Evolutionary conservation across 1,140 invertebrate genomes (phyloP).

Genomic region (Drosophila bifasciata): DNA sequence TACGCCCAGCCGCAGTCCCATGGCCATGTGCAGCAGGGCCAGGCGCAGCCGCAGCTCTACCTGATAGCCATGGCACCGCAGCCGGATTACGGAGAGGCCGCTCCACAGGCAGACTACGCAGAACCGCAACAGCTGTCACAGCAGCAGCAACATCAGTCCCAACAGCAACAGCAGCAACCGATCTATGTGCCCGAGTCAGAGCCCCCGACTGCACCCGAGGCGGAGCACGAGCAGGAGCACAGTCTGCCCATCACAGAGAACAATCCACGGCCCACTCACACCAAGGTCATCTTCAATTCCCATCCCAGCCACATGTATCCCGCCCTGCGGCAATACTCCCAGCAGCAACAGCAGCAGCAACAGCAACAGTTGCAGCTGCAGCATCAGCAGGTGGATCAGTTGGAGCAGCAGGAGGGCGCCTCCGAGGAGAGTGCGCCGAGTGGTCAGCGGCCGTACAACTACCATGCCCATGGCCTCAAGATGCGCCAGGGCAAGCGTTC

Average conservation of each 20-base stretch:
- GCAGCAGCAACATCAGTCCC: constrained; percentile 14
- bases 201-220: constrained; percentile 28
- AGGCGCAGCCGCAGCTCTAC: constrained; percentile 64
- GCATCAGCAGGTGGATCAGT: constrained; percentile 22
- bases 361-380: constrained; percentile 32
- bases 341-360: constrained; percentile 52
- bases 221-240: constrained; percentile 31
- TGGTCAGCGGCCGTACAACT: constrained; percentile 72
- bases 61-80: constrained; percentile 68
- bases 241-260: constrained; percentile 72
- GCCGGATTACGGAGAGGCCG: constrained; percentile 19
- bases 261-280: constrained; percentile 77
- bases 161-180: constrained; percentile 40
- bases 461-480: constrained; percentile 70
- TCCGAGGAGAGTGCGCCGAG: too few relatives aligned
- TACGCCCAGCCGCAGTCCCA: constrained; percentile 61
- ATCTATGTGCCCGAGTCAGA: constrained; percentile 75
- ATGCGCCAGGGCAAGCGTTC: constrained; percentile 58
- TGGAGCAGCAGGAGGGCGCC: constrained; percentile 6
- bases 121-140: constrained; percentile 33
- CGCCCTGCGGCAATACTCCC: constrained; percentile 49
- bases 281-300: constrained; percentile 76
- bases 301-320: constrained; percentile 46
- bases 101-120: constrained; percentile 26
- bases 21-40: constrained; percentile 56